These are phyloP conservation scores for Porites evermanni DNA, from an alignment of 92 coral and sea anemone species.

Conservation along the genomic window DNA sequence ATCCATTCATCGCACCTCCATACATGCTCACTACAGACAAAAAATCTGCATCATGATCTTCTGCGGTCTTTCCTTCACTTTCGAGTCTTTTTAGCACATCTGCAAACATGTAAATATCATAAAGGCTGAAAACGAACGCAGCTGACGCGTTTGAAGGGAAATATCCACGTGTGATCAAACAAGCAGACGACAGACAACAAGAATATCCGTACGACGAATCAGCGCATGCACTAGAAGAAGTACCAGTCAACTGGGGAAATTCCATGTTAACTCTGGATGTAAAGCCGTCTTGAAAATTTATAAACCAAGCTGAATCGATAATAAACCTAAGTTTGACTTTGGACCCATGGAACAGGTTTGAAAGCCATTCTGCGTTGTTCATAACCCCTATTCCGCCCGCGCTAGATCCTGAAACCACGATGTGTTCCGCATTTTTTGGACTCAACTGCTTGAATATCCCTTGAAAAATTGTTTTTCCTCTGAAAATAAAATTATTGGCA, in stretches of 20 bases:
- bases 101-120: conserved; percentile 65
- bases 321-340: conserved; percentile 27
- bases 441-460: conserved; percentile 10
- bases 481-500: conserved; percentile 60
- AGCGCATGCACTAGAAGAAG: conserved; percentile 39
- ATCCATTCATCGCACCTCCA: conserved; percentile 71
- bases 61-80: conserved; percentile 36
- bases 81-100: conserved; percentile 50
- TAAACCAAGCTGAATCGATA: conserved; percentile 70
- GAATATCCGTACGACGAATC: conserved; percentile 53
- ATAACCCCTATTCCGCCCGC: conserved; percentile 67
- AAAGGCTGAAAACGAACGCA: conserved; percentile 55
- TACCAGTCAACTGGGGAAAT: conserved; percentile 21
- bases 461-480: conserved; percentile 57
- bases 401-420: conserved; percentile 64
- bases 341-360: background rate
- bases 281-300: conserved; percentile 63
- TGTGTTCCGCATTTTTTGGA: background rate
- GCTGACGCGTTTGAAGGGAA: conserved; percentile 33
- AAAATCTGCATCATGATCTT: conserved; percentile 52
- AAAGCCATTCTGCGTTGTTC: conserved; percentile 62
- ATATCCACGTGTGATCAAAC: conserved; percentile 45
- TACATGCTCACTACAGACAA: conserved; percentile 69
- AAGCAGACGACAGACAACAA: conserved; percentile 58
- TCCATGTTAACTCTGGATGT: conserved; percentile 32